Evolutionary conservation across 2,888 invertebrate genomes (phyloP), one percentile per base, ranked within the genome.

Genomic region (Drosophila helvetica): DNA sequence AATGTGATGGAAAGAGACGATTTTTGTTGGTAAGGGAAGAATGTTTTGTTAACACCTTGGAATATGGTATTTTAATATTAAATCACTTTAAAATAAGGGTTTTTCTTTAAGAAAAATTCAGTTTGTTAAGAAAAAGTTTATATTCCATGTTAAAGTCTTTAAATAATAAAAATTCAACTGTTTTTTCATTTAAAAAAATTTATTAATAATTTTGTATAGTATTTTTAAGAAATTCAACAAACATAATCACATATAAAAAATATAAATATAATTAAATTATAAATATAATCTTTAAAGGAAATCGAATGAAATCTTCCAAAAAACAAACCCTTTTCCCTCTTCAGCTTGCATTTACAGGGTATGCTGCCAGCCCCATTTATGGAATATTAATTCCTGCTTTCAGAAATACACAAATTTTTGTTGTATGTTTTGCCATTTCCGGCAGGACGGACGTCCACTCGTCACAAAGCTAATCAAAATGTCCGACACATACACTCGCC

Each of bases 391-490:
- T 33, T 58, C 43, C 53, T 57, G 0, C 15, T 53, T 48, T n/a
- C 33, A 25, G 33, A 46, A 56, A 58, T 52, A 19, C 43, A 47
- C 7, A 17, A 46, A 15, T 56, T 63, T 56, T 59, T 68, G 63
- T 56, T 57, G 56, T 67, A 55, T 62, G n/a, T n/a, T 50, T 61
- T 70, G 62, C 79, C 70, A 77, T 76, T 77, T 88, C 84, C 84
- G 87, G 84, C 67, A 61, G 74, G 77, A 71, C 65, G 77, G 66
- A 22, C 56, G 55, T 60, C 62, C 77, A 79, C n/a, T 38, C 38
- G 79, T 50, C 80, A 86, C 84, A 77, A 72, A 74, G 83, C 89
- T 87, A 83, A 83, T 83, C 83, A 83, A 88, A 86, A 84, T 86
- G 85, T 89, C 83, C 74, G 74, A 72, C 70, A 76, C 82, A 83